phyloP scores from a whole-genome alignment of 2,888 invertebrate species.

The Nymphalis urticae region DNA sequence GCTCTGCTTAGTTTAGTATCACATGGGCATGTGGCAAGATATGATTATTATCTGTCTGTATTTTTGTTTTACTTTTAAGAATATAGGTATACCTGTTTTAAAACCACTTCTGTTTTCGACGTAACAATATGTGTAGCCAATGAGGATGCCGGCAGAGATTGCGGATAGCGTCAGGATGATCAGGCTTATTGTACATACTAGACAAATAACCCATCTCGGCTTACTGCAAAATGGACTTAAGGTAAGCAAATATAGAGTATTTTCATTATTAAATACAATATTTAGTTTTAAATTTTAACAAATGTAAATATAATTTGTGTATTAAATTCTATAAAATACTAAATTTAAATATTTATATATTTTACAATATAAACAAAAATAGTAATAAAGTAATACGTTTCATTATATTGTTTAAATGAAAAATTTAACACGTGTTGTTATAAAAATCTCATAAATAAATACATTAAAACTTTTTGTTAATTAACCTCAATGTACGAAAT shows the following conservation, averaged over 20 bases:
- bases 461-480: neutral
- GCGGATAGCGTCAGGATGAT: constrained; percentile 58
- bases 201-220: constrained; percentile 56
- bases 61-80: too few relatives aligned
- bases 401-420: too few relatives aligned
- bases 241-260: neutral
- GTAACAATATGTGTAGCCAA: constrained; percentile 71
- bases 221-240: constrained; percentile 47
- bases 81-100: constrained; percentile 28
- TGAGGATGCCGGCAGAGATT: constrained; percentile 56
- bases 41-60: too few relatives aligned
- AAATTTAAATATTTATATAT: too few relatives aligned
- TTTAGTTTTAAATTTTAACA: too few relatives aligned
- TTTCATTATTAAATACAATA: neutral
- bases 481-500: neutral
- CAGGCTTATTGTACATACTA: constrained; percentile 48
- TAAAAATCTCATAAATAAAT: neutral
- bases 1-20: too few relatives aligned
- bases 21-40: too few relatives aligned
- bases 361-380: too few relatives aligned
- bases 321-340: too few relatives aligned
- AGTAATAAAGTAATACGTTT: too few relatives aligned
- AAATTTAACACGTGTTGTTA: too few relatives aligned
- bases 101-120: constrained; percentile 55
- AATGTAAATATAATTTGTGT: too few relatives aligned